Base-by-base conservation (phyloP, 1,140 invertebrate species). In the Drosophila setifemur region DNA sequence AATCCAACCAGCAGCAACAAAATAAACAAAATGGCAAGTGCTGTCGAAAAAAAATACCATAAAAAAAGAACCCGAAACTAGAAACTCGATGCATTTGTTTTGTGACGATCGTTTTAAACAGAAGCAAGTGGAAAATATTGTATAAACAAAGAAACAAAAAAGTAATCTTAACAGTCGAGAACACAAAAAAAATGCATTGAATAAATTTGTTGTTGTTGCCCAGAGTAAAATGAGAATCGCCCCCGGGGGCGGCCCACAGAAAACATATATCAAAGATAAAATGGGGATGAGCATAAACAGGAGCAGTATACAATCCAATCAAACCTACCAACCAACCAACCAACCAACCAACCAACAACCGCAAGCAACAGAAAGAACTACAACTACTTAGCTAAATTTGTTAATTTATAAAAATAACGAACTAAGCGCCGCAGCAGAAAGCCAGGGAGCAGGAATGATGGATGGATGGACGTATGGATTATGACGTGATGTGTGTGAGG, bases 341-440 rank as follows among this genome's bases (percentile, higher is more conserved):
- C 63, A 64, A 66, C 45, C 44, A 55, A 67, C 58, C n/a, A 55
- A 57, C 33, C 44, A 55, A 69, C 48, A 79, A 69, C 61, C 57
- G 58, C 64, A 71, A 77, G 40, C 54, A 58, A 76, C 67, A 75
- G 64, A 50, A 73, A 78, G 60, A 77, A 83, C 79, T 75, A 86
- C 81, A 81, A 85, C 81, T 85, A 85, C 76, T 86, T 86, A 86
- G 81, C 82, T 81, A 86, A 86, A 86, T 86, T 86, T 86, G 81
- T 86, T 86, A 86, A 86, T 87, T 87, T 86, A 81, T 87, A 81
- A 86, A 73, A 76, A 81, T 79, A 85, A 86, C 79, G 70, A 85
- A 85, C 81, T 86, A 85, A 85, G 78, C 73, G 53, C 60, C 73
- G 78, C 69, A 71, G 43, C 60, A 67, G 45, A 16, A 50, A 50